Evolutionary conservation across 2,797 vertebrate genomes (phyloP).

Genomic region (Lophius americanus): DNA sequence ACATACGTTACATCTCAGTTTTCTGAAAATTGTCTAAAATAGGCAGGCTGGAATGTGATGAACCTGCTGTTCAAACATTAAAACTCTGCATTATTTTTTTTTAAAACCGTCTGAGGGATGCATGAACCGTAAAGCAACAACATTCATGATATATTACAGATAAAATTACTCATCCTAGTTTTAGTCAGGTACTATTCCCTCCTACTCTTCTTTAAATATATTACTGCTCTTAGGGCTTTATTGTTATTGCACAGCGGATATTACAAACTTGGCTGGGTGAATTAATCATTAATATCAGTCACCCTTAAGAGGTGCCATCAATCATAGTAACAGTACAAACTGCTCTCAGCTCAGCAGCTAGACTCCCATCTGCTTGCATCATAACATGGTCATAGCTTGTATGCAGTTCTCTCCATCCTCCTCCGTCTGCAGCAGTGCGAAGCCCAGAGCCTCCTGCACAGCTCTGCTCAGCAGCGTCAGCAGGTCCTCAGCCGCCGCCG

Average conservation of each 20-base stretch:
- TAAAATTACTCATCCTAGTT: neutral
- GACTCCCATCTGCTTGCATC: neutral
- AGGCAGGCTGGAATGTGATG: too few species aligned
- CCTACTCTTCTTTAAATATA: constrained; percentile 1
- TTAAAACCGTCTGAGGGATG: neutral
- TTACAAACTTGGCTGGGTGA: neutral
- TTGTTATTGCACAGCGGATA: neutral
- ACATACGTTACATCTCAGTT: too few species aligned
- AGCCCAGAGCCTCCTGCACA: constrained; percentile 44
- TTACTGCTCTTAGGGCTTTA: neutral
- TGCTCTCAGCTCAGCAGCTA: neutral
- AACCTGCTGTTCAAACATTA: too few species aligned
- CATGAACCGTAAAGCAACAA: too few species aligned
- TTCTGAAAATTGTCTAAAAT: too few species aligned
- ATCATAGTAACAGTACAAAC: neutral
- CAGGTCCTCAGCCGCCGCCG: constrained; percentile 41
- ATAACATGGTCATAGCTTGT: neutral
- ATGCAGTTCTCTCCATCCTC: neutral
- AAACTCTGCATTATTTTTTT: too few species aligned
- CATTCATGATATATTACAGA: neutral
- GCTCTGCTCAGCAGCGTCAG: constrained; percentile 65
- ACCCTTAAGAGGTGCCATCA: neutral
- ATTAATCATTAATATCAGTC: neutral
- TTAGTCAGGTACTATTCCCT: neutral
- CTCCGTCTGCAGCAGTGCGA: constrained; percentile 11